Conservation (phyloP, 1,140 invertebrate genomes). For the Helicoverpa armigera region DNA sequence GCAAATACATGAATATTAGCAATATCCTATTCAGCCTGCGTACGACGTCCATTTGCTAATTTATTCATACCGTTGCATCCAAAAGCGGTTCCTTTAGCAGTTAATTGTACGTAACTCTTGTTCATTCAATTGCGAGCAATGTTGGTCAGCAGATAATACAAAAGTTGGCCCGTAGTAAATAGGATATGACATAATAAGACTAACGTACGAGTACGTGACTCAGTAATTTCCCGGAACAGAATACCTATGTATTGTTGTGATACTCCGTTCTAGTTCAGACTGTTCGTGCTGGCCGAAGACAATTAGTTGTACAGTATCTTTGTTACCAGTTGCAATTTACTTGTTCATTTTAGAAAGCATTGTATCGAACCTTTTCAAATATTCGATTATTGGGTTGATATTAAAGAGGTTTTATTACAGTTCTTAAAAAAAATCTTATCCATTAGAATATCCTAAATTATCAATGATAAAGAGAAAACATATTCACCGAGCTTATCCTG, state of each 20-base stretch:
- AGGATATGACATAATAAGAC: constrained; percentile 83
- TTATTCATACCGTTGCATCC: constrained; percentile 55
- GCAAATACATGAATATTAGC: constrained; percentile 58
- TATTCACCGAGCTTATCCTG: constrained; percentile 87
- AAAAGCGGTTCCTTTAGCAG: constrained; percentile 66
- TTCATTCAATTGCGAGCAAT: constrained; percentile 75
- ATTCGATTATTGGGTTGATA: neutral
- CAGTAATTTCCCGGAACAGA: constrained; percentile 55
- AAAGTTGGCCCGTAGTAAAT: constrained; percentile 80
- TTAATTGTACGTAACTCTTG: constrained; percentile 76
- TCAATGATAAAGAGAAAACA: neutral
- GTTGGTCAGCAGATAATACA: constrained; percentile 69
- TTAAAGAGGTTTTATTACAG: too few relatives aligned
- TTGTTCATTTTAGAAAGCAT: neutral
- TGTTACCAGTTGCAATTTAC: neutral
- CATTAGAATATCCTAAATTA: neutral
- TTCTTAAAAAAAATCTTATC: too few relatives aligned
- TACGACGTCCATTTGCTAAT: constrained; percentile 54
- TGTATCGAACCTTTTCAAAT: neutral
- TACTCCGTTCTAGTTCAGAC: constrained; percentile 26
- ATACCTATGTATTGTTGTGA: constrained; percentile 36
- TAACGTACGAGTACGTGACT: constrained; percentile 55
- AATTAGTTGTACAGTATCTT: constrained; percentile 16
- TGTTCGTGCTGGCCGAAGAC: constrained; percentile 1
- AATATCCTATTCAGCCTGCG: constrained; percentile 56